Evolutionary conservation across 2,888 invertebrate species (phyloP), one percentile per base, ranked within the genome.

Genomic region (Hemithea aestivaria): DNA sequence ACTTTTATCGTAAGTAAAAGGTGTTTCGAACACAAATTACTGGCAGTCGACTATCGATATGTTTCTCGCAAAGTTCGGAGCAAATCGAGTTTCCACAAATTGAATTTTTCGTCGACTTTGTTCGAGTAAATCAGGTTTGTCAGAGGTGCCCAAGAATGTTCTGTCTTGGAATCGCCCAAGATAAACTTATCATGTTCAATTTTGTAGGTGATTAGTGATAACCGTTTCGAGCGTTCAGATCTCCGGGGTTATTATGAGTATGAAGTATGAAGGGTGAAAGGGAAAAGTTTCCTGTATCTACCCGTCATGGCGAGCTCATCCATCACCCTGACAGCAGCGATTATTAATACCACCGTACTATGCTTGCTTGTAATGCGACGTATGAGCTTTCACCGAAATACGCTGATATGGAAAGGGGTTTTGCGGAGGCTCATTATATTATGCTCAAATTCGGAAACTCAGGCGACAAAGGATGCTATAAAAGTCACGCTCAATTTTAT

Each of bases 241-340:
- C 12, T 11, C 23, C 11, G 22, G 29, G 9, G 34, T 25, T 46
- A 16, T 16, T 16, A 50, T 39, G 40, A 20, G 27, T 40, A 40
- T 34, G 35, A 60, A 31, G 24, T 34, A 33, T 29, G 41, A 60
- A 55, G 57, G 54, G 50, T 49, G 56, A 48, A 51, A 49, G 55
- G 60, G 50, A 56, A 56, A 54, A 53, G 52, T 57, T 61, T 63
- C 57, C 62, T 59, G 58, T 62, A 62, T 63, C 66, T 56, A 53
- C 76, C 56, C 68, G 79, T 85, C 83, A 87, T 71, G 61, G 58
- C 51, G 45, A 45, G 49, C 51, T 56, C 71, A 82, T 87, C 80
- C 62, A 84, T 87, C 85, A 84, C 56, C 40, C 64, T 73, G 82
- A 75, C 83, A 75, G 66, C 70, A 43, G 48, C 69, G 73, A 76